These are phyloP conservation scores for Lichenostomus cassidix DNA, from an alignment of 2,113 vertebrate genomes.

Conservation along the genomic window DNA sequence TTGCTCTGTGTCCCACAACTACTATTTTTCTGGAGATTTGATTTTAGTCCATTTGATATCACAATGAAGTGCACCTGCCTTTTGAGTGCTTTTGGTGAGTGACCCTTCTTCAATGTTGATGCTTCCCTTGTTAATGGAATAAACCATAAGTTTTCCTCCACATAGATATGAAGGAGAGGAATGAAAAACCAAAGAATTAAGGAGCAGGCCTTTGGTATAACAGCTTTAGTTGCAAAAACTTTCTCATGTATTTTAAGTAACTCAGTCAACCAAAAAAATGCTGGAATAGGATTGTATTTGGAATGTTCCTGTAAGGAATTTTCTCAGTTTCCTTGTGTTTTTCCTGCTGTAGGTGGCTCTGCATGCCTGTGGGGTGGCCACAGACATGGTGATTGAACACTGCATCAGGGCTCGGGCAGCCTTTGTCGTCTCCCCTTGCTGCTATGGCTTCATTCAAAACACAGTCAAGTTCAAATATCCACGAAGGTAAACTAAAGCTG, in stretches of 20 bases:
- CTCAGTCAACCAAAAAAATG: neutral
- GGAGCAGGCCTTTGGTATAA: neutral
- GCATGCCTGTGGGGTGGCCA: slow-evolving; percentile 95
- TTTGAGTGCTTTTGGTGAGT: neutral
- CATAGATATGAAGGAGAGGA: neutral
- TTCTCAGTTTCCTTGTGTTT: neutral
- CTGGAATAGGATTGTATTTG: neutral
- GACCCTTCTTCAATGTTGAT: neutral
- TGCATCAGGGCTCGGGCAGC: slow-evolving; percentile 83
- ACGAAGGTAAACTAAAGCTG: slow-evolving; percentile 79
- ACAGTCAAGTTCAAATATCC: slow-evolving; percentile 92
- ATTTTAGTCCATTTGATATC: neutral
- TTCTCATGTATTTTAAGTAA: neutral
- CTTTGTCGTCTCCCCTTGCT: slow-evolving; percentile 93
- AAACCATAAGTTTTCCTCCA: neutral
- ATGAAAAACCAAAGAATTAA: neutral
- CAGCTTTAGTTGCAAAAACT: neutral
- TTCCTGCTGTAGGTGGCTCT: slow-evolving; percentile 84
- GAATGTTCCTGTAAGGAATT: neutral
- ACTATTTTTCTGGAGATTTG: neutral
- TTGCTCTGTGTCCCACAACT: neutral
- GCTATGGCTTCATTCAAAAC: slow-evolving; percentile 97
- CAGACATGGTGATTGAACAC: slow-evolving; percentile 94
- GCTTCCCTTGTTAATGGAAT: neutral
- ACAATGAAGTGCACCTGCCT: neutral